Conservation (phyloP, 2,888 invertebrate genomes). For the Amblyjoppa fuscipennis region DNA sequence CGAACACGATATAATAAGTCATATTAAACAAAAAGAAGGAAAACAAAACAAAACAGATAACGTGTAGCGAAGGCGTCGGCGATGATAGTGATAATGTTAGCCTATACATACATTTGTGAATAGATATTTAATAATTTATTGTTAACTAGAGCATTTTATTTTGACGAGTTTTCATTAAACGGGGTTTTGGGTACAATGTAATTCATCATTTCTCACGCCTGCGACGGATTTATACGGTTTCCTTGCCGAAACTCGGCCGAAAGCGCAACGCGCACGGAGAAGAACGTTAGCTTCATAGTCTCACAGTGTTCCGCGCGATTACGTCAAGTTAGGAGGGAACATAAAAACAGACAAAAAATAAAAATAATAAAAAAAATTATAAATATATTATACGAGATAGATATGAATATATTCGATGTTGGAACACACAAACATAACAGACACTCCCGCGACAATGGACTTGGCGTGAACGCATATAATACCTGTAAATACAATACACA, state of each 20-base stretch:
- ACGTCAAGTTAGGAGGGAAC: slow-evolving; percentile 20
- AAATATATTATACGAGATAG: slow-evolving; percentile 57
- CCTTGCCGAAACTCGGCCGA: slow-evolving; percentile 28
- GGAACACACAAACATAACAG: slow-evolving; percentile 40
- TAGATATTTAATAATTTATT: slow-evolving; percentile 85
- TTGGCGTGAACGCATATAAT: slow-evolving; percentile 69
- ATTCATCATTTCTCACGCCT: slow-evolving; percentile 69
- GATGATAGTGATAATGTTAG: slow-evolving; percentile 68
- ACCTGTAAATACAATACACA: slow-evolving; percentile 80
- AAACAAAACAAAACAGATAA: slow-evolving; percentile 17
- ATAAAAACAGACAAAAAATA: neutral
- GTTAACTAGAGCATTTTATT: slow-evolving; percentile 81
- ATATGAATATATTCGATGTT: slow-evolving; percentile 65
- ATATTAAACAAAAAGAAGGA: slow-evolving; percentile 31
- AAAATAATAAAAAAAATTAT: slow-evolving; percentile 42
- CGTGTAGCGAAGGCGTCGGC: slow-evolving; percentile 23
- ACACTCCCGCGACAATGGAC: slow-evolving; percentile 44
- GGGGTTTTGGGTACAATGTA: slow-evolving; percentile 80
- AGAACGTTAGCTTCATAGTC: slow-evolving; percentile 42
- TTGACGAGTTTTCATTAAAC: slow-evolving; percentile 73
- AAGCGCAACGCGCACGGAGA: slow-evolving; percentile 3
- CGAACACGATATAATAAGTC: slow-evolving; percentile 72
- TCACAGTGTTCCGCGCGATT: slow-evolving; percentile 38
- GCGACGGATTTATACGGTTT: slow-evolving; percentile 24
- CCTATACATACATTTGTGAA: slow-evolving; percentile 83